Evolutionary conservation across 2,797 vertebrate genomes (phyloP), one percentile per base, ranked within the genome.

Genomic region (Fistularia commersonii): DNA sequence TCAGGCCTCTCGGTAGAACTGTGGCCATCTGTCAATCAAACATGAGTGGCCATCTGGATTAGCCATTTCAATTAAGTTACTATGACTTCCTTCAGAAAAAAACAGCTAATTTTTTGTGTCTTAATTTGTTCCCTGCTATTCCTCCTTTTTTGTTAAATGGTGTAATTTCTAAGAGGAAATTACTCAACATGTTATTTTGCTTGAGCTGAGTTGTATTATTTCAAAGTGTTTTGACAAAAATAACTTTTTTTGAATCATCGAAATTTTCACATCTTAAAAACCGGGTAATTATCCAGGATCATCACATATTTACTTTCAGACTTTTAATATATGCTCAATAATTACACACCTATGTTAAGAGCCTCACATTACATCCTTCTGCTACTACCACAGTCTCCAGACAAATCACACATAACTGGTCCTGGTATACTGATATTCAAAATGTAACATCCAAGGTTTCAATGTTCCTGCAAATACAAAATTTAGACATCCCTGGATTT

Each of bases 1-100:
- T 91, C 88, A 89, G 71, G 44, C 64, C 68, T 64, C 56, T 71
- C 54, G 71, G 75, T 57, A 72, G 74, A 60, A 64, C 57, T 59
- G 57, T 84, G 79, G 79, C 77, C 77, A 82, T 58, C 74, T 85
- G 86, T 90, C 90, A 90, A 84, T 91, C 88, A 91, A 84, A 77
- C 54, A 58, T 12, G 48, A 86, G 75, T 64, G 61, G 76, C 79
- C 82, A 84, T 74, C 82, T 78, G 73, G 71, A 77, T 64, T 50
- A 13, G 48, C 46, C 64, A 70, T 69, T 57, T 72, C 36, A 81
- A 81, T 42, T 1, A 53, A 62, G 75, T 71, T 81, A 56, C 79
- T 70, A 75, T 64, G 75, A 80, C 66, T 72, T 69, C 62, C 61
- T 72, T 80, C 70, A 40, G 51, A 64, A 65, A 12, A 57, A 47